Conservation (phyloP, 2,797 vertebrate species). For the Hydrophis major region DNA sequence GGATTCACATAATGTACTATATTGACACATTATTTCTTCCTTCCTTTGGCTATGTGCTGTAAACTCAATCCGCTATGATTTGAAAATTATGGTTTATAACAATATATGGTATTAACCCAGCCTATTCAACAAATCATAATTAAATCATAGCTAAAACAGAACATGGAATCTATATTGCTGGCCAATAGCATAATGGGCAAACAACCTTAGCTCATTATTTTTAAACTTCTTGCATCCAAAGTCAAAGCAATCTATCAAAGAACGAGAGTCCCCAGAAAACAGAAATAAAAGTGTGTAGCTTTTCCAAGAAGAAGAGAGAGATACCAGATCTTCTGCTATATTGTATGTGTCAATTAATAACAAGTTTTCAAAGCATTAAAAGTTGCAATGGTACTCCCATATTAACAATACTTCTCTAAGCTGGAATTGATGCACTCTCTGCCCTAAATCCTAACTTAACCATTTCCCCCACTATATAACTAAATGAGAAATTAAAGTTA, state of each 20-base stretch:
- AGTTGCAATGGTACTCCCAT: neutral
- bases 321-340: neutral
- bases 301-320: neutral
- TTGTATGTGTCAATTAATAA: neutral
- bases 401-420: neutral
- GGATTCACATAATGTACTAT: neutral
- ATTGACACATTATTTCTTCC: neutral
- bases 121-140: neutral
- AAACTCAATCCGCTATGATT: neutral
- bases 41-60: neutral
- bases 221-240: neutral
- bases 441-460: neutral
- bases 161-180: neutral
- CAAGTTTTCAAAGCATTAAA: neutral
- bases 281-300: neutral
- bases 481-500: neutral
- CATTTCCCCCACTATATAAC: neutral
- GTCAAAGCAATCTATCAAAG: neutral
- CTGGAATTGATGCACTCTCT: neutral
- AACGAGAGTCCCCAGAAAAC: neutral
- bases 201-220: neutral
- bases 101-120: neutral
- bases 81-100: neutral
- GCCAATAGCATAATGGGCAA: neutral
- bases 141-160: neutral